Base-by-base conservation (phyloP, 2,113 vertebrate genomes). In the Porphyrio hochstetteri region DNA sequence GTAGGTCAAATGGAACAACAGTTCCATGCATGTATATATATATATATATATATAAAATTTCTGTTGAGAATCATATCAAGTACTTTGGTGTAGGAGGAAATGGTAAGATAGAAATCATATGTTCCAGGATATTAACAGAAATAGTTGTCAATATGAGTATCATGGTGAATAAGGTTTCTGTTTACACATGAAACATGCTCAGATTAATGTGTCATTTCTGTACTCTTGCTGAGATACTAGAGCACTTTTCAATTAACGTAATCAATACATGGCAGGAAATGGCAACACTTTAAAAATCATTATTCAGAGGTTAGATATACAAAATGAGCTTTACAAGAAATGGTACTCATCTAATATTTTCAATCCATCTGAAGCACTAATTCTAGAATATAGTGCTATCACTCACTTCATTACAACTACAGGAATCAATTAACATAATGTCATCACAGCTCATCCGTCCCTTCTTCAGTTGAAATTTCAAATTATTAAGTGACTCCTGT, bases 361-460 rank as follows among this genome's bases (percentile, higher is more conserved):
- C 35, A 38, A 42, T 61, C 61, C n/a, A 63, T 86, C 44, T 77
- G 50, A 75, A 75, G 65, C 27, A 78, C 31, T 91, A 82, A 68
- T 77, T 76, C 61, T 81, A 55, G 56, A 71, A 76, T 36, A 69
- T n/a, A 69, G 15, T 72, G 70, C 69, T 74, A 53, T 76, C 53
- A 71, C 40, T 95, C 59, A 82, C 38, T 90, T 92, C 55, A 81
- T 69, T 93, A 78, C 25, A 93, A 35, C 44, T 91, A 50, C 21
- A 88, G 65, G 72, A 96, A 92, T 93, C 79, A 93, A 96, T 97
- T 93, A 96, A 71, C 78, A 88, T 74, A 82, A 77, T 90, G 57
- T 69, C 90, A 88, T 93, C 48, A 78, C 38, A 76, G 46, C 68
- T 90, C 42, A 16, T 90, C 80, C 83, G 95, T 83, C 56, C 71